Evolutionary conservation across 2,888 invertebrate genomes (phyloP), one percentile per base, ranked within the genome.

Genomic region (Dorcus hopei): DNA sequence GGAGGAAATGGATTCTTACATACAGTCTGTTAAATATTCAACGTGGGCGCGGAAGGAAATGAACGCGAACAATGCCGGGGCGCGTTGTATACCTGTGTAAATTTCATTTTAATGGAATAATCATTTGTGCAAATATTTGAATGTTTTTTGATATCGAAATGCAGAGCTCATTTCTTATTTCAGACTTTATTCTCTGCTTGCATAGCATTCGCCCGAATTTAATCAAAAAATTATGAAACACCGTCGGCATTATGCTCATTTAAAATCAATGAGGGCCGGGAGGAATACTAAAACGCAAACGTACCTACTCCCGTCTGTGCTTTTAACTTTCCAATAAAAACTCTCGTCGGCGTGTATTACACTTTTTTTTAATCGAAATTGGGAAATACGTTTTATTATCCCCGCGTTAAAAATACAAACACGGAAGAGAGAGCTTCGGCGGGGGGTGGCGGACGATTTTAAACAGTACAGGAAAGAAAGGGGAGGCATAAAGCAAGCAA

Each of bases 41-140:
- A 58, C 62, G 65, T 63, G 65, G 68, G 67, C 68, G 47, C 47
- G 47, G 51, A 52, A 57, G 57, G 55, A 68, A 68, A 69, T 68
- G 68, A 70, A 70, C 70, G 71, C 71, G 72, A 75, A 73, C 74
- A 74, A 72, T 71, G 68, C 63, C 65, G 65, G 66, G 67, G 64
- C 50, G 66, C 64, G 60, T 67, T 69, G 66, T 70, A 70, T 77
- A 77, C 77, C 77, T 77, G 77, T 72, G 73, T 74, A 77, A 79
- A 78, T 79, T 79, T 79, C 77, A 76, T 78, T 79, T 79, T 79
- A 79, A 79, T 79, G 78, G 79, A 79, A 79, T 79, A 79, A 79
- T 79, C 78, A 76, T 79, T 79, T 77, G 75, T 74, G 79, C 77
- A 79, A 79, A 79, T 79, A 79, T 79, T 79, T 79, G 79, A 78